These are phyloP conservation scores for Laticauda laticaudata DNA, from an alignment of 2,113 vertebrate species.

Conservation along the genomic window DNA sequence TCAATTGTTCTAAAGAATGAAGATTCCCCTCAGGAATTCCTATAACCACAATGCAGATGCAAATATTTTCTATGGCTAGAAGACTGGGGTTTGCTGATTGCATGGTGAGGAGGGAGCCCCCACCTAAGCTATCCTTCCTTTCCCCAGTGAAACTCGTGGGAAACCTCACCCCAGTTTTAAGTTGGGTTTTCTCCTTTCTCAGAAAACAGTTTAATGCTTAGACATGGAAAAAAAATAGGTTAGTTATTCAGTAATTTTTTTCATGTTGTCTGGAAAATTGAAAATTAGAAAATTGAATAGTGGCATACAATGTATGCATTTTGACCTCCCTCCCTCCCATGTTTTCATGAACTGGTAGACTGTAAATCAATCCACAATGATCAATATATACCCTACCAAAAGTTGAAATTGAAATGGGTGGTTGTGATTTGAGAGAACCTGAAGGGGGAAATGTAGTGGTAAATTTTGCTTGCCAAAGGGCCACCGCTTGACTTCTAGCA, in stretches of 20 bases:
- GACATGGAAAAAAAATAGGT: conserved; percentile 31
- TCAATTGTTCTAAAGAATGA: conserved; percentile 19
- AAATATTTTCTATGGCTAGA: neutral
- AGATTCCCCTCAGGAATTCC: conserved; percentile 18
- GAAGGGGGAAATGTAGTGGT: neutral
- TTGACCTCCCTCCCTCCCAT: neutral
- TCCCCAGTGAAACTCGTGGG: fast-evolving
- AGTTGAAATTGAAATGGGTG: neutral
- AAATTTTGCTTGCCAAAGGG: neutral
- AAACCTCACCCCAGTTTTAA: fast-evolving
- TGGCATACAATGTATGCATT: neutral
- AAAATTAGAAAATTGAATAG: neutral
- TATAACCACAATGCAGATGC: neutral
- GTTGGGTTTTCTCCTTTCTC: neutral
- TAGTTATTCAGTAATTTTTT: neutral
- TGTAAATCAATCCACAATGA: neutral
- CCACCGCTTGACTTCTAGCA: neutral
- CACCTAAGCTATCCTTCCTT: neutral
- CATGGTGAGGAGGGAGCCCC: neutral
- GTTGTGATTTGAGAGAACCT: neutral
- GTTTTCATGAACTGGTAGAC: neutral
- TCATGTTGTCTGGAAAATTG: conserved; percentile 25
- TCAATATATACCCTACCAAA: neutral
- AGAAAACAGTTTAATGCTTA: neutral
- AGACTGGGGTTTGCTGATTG: conserved; percentile 18